phyloP scores from a whole-genome alignment of 2,888 invertebrate species.

The Aporophyla lueneburgensis region DNA sequence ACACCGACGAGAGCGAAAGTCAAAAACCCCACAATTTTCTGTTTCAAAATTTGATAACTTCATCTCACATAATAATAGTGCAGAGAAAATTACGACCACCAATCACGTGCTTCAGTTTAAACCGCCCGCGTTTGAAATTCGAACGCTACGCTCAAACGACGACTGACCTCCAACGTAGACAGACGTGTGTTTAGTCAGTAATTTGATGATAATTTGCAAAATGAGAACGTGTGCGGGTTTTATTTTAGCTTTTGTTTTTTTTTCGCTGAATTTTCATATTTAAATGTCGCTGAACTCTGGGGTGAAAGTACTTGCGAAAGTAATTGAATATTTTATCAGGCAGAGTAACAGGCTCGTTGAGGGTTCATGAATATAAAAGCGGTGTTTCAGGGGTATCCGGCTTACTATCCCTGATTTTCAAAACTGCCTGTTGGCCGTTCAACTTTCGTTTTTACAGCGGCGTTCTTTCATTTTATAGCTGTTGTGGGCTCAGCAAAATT shows the following conservation, averaged over 20 bases:
- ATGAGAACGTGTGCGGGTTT: constrained; percentile 69
- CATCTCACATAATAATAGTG: constrained; percentile 86
- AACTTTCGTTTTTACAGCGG: constrained; percentile 54
- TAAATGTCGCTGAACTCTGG: constrained; percentile 78
- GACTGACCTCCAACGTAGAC: constrained; percentile 72
- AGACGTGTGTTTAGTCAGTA: constrained; percentile 82
- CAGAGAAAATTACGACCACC: constrained; percentile 79
- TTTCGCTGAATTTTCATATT: constrained; percentile 72
- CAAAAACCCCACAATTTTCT: constrained; percentile 80
- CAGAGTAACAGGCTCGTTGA: constrained; percentile 63
- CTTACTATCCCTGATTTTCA: constrained; percentile 54
- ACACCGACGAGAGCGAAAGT: constrained; percentile 82
- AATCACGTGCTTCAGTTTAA: constrained; percentile 78
- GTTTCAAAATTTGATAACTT: constrained; percentile 86
- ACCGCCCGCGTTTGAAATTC: constrained; percentile 79
- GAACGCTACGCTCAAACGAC: constrained; percentile 78
- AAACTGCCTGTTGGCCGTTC: constrained; percentile 46
- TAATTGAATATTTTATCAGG: constrained; percentile 83
- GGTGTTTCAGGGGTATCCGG: constrained; percentile 44
- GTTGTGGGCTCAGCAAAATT: constrained; percentile 25
- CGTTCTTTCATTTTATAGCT: constrained; percentile 41
- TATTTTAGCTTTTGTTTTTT: constrained; percentile 59
- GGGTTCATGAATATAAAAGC: constrained; percentile 81
- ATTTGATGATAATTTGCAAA: constrained; percentile 81
- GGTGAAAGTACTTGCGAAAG: constrained; percentile 77